Evolutionary conservation across 92 coral and sea anemone species (phyloP).

Genomic region (Bergia sp.): DNA sequence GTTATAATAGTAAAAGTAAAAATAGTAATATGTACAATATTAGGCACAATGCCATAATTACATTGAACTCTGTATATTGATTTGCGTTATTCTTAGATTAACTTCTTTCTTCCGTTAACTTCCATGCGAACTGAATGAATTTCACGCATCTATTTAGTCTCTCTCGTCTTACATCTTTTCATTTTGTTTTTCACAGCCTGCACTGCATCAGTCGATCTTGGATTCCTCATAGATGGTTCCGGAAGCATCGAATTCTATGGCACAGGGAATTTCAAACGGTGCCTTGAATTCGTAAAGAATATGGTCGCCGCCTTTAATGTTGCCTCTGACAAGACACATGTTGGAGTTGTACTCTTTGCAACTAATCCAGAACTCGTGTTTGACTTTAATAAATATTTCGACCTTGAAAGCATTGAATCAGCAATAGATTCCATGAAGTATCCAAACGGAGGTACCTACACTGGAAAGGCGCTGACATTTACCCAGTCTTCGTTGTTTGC

Average conservation of each 20-base stretch:
- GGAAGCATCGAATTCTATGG: slow-evolving; percentile 32
- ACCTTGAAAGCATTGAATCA: slow-evolving; percentile 15
- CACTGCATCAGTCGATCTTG: neutral
- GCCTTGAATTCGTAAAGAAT: slow-evolving; percentile 59
- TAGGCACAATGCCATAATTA: too few species aligned
- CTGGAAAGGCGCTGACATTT: slow-evolving; percentile 45
- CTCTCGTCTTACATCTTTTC: neutral
- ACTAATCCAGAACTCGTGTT: slow-evolving; percentile 14
- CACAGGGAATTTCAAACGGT: slow-evolving; percentile 71
- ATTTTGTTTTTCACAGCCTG: neutral
- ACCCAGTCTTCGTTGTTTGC: slow-evolving; percentile 34
- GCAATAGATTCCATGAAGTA: slow-evolving; percentile 47
- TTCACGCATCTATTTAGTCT: neutral
- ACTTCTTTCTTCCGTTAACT: too few species aligned
- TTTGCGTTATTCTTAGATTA: too few species aligned
- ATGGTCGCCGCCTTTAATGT: slow-evolving; percentile 37
- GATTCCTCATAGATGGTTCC: slow-evolving; percentile 7
- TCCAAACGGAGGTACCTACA: slow-evolving; percentile 48
- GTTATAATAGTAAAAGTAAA: too few species aligned
- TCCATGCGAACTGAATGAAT: too few species aligned
- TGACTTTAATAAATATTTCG: slow-evolving; percentile 30
- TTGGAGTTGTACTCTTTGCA: slow-evolving; percentile 36
- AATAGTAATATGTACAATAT: too few species aligned
- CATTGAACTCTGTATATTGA: too few species aligned
- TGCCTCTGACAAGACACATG: slow-evolving; percentile 25